Percentiles rank a stretch among this genome's conserved stretches.
Conservation (phyloP, 2,113 vertebrate genomes). For the Numida meleagris region DNA sequence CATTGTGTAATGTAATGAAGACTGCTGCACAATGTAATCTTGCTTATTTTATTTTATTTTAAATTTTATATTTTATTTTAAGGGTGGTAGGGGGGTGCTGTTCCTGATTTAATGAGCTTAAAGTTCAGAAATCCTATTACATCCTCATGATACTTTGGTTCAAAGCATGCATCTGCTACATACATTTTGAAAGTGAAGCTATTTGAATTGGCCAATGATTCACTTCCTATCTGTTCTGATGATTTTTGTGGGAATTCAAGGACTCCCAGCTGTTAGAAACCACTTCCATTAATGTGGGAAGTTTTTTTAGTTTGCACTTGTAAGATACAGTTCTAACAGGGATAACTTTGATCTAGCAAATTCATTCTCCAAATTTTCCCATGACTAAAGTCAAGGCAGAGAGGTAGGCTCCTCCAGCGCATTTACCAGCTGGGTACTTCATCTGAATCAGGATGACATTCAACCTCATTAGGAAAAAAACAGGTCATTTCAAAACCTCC, state of each 20-base stretch:
- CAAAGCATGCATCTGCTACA: neutral
- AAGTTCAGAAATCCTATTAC: neutral
- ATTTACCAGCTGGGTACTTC: neutral
- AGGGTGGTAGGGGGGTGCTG: accelerated
- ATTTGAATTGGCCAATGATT: neutral
- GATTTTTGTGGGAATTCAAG: neutral
- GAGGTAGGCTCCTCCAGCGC: neutral
- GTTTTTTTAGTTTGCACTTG: neutral
- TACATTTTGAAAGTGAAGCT: neutral
- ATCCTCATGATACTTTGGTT: neutral
- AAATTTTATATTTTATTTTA: neutral
- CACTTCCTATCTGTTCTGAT: neutral
- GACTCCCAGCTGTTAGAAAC: neutral
- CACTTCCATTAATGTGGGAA: neutral
- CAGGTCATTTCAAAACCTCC: neutral
- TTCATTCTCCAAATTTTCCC: neutral
- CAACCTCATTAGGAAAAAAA: neutral
- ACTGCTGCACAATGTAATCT: accelerated
- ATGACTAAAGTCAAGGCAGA: neutral
- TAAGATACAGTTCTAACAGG: neutral
- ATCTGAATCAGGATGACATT: neutral
- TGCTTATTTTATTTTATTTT: no score
- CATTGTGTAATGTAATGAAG: accelerated
- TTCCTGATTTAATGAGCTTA: neutral
- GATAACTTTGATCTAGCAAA: neutral